Conservation (phyloP, 2,888 invertebrate species). For the Cremastobaeus sp. region DNA sequence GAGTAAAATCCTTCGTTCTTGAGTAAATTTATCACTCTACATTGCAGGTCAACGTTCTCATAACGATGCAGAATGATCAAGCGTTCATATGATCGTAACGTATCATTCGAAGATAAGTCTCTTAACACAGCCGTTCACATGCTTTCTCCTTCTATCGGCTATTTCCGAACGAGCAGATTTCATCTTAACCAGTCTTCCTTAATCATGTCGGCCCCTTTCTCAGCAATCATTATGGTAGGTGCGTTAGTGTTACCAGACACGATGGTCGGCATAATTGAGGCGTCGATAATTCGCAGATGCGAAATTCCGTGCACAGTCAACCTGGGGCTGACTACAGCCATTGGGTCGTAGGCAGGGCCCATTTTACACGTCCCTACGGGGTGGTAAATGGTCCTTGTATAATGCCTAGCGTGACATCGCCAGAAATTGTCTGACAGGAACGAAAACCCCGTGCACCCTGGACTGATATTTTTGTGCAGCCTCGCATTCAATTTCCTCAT, state of each 20-base stretch:
- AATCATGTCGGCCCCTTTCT: conserved; percentile 90
- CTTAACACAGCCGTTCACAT: conserved; percentile 6
- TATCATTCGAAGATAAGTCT: conserved; percentile 4
- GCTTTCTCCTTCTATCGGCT: conserved; percentile 5
- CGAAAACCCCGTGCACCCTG: conserved; percentile 82
- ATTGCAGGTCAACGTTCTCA: conserved; percentile 8
- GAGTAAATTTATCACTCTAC: too few relatives aligned
- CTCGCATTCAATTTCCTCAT: conserved; percentile 82
- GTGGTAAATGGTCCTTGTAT: conserved; percentile 89
- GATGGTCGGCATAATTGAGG: conserved; percentile 90
- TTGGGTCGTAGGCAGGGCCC: conserved; percentile 82
- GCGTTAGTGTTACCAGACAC: conserved; percentile 90
- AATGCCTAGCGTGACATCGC: conserved; percentile 86
- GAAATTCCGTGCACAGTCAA: conserved; percentile 84
- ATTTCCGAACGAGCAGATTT: too few relatives aligned
- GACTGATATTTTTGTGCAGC: conserved; percentile 83
- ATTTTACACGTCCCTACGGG: conserved; percentile 90
- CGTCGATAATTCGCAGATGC: conserved; percentile 87
- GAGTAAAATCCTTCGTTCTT: too few relatives aligned
- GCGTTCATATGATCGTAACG: not conserved
- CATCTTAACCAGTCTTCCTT: conserved; percentile 82
- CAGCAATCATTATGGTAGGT: conserved; percentile 90
- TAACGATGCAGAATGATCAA: not conserved
- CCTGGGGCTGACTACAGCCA: conserved; percentile 85
- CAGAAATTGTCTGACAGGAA: conserved; percentile 87